phyloP scores from a whole-genome alignment of 2,797 vertebrate species.

The Pseudotriccus pelzelni region DNA sequence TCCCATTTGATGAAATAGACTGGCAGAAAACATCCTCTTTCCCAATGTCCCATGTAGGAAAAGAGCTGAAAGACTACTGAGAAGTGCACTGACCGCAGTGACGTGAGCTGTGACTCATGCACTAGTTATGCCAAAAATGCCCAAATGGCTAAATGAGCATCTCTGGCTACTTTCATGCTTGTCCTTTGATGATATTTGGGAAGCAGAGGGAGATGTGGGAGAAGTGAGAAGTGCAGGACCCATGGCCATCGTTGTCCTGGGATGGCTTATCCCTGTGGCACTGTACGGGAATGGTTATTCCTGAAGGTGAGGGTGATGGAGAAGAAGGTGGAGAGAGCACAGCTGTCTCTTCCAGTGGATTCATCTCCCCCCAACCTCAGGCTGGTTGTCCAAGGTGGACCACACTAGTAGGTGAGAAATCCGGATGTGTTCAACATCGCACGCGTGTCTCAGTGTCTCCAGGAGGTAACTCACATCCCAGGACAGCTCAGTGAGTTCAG shows the following conservation, averaged over 20 bases:
- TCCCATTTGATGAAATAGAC: neutral
- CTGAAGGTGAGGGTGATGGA: neutral
- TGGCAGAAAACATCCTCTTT: neutral
- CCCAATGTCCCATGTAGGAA: too few relatives aligned
- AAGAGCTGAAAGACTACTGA: neutral
- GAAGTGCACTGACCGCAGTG: neutral
- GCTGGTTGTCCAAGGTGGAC: neutral
- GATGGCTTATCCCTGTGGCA: neutral
- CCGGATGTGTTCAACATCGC: neutral
- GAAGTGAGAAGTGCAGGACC: fast-evolving
- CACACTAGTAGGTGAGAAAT: neutral
- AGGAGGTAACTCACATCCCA: neutral
- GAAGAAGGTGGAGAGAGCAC: neutral
- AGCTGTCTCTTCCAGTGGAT: neutral
- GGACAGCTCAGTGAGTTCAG: neutral
- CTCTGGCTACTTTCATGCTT: neutral
- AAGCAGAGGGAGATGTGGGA: neutral
- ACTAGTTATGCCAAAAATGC: neutral
- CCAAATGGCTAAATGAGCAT: neutral
- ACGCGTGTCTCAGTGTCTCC: fast-evolving
- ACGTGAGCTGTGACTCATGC: neutral
- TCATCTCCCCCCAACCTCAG: neutral
- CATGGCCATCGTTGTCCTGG: too few relatives aligned
- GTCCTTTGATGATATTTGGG: neutral
- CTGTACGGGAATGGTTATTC: neutral